Conservation (phyloP, 2,888 invertebrate species). For the Dolichopus griseipennis region DNA sequence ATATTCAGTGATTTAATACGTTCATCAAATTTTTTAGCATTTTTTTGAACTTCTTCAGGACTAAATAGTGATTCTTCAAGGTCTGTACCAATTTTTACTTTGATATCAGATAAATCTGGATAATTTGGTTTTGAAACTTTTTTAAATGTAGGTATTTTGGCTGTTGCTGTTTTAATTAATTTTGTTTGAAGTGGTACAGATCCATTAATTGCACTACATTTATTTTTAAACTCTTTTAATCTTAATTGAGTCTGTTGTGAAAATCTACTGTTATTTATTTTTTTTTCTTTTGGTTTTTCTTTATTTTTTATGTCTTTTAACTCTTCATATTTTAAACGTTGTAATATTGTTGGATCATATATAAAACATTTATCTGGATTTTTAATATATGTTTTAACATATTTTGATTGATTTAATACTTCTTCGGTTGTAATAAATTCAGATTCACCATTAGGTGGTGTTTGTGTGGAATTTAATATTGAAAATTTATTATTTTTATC, state of each 20-base stretch:
- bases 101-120: constrained; percentile 40
- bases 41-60: constrained; percentile 40
- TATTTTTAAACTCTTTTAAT: constrained; percentile 29
- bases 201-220: constrained; percentile 17
- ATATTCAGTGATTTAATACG: constrained; percentile 38
- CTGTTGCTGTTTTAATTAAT: constrained; percentile 17
- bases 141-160: constrained; percentile 33
- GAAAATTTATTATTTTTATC: constrained; percentile 21
- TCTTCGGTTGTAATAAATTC: constrained; percentile 42
- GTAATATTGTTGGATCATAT: constrained; percentile 41
- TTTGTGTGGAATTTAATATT: constrained; percentile 20
- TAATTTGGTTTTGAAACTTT: constrained; percentile 41
- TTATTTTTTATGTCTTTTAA: constrained; percentile 29
- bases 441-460: constrained; percentile 24
- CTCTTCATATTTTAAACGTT: constrained; percentile 37
- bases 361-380: constrained; percentile 42
- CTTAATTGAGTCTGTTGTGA: constrained; percentile 27
- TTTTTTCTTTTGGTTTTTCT: constrained; percentile 28
- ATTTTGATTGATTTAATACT: constrained; percentile 42
- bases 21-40: constrained; percentile 43
- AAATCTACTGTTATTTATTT: constrained; percentile 21
- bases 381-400: constrained; percentile 43
- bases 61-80: constrained; percentile 36
- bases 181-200: constrained; percentile 4
- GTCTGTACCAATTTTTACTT: constrained; percentile 39